Evolutionary conservation across 2,113 vertebrate genomes (phyloP).

Genomic region (Caranx ignobilis): DNA sequence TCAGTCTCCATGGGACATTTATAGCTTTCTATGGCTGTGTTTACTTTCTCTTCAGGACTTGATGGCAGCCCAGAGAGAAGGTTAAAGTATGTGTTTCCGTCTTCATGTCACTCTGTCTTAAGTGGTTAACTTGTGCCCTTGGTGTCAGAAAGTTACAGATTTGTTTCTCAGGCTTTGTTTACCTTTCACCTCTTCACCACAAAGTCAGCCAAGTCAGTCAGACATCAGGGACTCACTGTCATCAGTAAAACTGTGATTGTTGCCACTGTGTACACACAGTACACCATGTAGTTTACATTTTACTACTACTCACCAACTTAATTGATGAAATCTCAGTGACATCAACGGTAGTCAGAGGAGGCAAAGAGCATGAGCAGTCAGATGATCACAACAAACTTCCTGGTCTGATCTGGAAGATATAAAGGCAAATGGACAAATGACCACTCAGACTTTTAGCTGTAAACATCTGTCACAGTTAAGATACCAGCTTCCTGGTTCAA

Average conservation of each 20-base stretch:
- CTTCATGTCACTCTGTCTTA: slow-evolving; percentile 16
- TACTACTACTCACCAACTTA: not conserved
- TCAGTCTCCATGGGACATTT: slow-evolving; percentile 51
- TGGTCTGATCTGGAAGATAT: too few species aligned
- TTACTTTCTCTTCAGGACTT: slow-evolving; percentile 58
- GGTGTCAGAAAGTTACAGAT: not conserved
- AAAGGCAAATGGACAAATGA: too few species aligned
- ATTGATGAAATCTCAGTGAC: not conserved
- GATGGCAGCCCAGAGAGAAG: slow-evolving; percentile 45
- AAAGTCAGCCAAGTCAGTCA: not conserved
- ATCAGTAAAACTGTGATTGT: not conserved
- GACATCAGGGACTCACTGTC: not conserved
- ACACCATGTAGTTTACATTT: too few species aligned
- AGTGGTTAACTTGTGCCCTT: slow-evolving; percentile 48
- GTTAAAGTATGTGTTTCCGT: slow-evolving; percentile 51
- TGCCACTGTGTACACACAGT: too few species aligned
- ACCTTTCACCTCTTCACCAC: not conserved
- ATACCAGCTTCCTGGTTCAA: too few species aligned
- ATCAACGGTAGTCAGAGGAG: too few species aligned
- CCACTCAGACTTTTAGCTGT: not conserved
- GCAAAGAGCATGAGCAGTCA: too few species aligned
- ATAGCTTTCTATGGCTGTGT: slow-evolving; percentile 51
- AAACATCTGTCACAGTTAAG: not conserved
- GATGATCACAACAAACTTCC: not conserved
- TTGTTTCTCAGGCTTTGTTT: not conserved